Conservation (phyloP, 2,797 vertebrate genomes). For the Poeciliopsis infans region DNA sequence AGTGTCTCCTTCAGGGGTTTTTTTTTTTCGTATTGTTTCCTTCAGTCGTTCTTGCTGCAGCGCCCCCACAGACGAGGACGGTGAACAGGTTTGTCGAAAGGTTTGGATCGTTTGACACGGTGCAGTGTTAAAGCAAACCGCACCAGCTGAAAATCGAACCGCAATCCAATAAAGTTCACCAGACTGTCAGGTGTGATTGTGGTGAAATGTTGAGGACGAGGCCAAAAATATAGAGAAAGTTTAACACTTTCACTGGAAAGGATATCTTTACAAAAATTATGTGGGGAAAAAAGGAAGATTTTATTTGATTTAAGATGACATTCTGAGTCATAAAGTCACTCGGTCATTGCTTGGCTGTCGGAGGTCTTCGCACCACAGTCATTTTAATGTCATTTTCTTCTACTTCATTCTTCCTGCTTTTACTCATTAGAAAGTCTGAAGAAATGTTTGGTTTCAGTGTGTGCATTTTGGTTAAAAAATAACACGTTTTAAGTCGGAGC, state of each 20-base stretch:
- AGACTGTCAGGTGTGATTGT: neutral
- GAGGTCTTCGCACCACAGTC: neutral
- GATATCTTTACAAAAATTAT: neutral
- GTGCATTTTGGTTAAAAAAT: neutral
- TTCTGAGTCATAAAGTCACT: neutral
- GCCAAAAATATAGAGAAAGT: neutral
- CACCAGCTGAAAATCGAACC: no score
- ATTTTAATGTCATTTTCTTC: neutral
- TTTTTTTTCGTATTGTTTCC: no score
- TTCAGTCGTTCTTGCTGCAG: no score
- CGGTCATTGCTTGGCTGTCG: neutral
- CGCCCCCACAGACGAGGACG: no score
- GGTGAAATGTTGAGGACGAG: neutral
- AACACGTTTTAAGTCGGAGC: slow-evolving; percentile 7
- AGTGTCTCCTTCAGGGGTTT: no score
- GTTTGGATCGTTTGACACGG: no score
- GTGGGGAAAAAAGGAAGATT: neutral
- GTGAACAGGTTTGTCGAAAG: no score
- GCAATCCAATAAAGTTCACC: no score
- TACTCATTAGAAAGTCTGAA: neutral
- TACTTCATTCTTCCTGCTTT: neutral
- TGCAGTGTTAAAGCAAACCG: no score
- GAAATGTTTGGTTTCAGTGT: neutral
- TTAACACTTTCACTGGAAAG: no score
- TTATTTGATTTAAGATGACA: neutral